Base-by-base conservation (phyloP, 1,140 invertebrate genomes). In the Drosophila lacertosa region DNA sequence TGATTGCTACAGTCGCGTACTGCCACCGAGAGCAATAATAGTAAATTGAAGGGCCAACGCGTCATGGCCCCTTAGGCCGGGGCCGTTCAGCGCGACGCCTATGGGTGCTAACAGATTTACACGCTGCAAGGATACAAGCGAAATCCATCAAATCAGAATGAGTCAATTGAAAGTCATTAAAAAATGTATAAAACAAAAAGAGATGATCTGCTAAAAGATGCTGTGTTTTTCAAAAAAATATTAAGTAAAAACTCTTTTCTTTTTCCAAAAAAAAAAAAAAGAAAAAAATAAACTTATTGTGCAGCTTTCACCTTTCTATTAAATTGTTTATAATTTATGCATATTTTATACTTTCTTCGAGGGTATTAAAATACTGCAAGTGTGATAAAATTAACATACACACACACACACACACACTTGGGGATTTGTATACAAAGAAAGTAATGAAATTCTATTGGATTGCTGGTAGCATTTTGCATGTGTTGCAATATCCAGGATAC, bases 51-150 rank as follows among this genome's bases (percentile, higher is more conserved):
- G 90, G 89, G 90, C 90, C 90, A 91, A 91, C 90, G 90, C 90
- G 83, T 91, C 90, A 91, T 91, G 90, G 90, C 90, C 90, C 90
- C 90, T 91, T 91, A 90, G 77, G 83, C 80, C 89, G 90, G 90
- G 90, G 90, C 90, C 90, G 90, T 88, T 90, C 90, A 91, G 90
- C 90, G 90, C 89, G 90, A 91, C 89, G 88, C 90, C 90, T 91
- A 84, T 91, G 71, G 77, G 77, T 80, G 59, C 72, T 68, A 91
- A 89, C 82, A 74, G 86, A 90, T 88, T 81, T 72, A 81, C 83
- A 77, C 72, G 76, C 90, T 91, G 81, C 57, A 89, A 83, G 11
- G 4, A 60, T 18, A 64, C 64, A 15, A 47, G 35, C 48, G 45
- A 20, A 29, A 22, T 15, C 24, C 64, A 48, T 32, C 13, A 69